phyloP scores from a whole-genome alignment of 2,113 vertebrate species.

The Anguilla japonica region DNA sequence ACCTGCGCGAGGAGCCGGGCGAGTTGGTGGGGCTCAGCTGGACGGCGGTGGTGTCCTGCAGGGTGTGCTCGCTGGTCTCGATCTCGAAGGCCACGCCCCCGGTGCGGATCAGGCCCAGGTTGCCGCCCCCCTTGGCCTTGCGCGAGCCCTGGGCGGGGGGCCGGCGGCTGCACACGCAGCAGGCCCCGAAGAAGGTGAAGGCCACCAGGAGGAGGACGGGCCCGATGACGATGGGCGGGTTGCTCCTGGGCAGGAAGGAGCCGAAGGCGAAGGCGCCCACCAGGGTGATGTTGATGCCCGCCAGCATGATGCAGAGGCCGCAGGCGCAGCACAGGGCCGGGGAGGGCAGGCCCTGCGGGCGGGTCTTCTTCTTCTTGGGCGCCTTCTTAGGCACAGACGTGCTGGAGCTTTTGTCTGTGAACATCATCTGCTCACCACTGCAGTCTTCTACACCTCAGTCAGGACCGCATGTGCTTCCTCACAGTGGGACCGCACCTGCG shows the following conservation, averaged over 20 bases:
- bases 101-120: slow-evolving; percentile 72
- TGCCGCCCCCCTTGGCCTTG: slow-evolving; percentile 62
- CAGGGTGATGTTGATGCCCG: slow-evolving; percentile 93
- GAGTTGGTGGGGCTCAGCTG: slow-evolving; percentile 91
- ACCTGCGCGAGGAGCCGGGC: slow-evolving; percentile 74
- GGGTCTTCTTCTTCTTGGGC: slow-evolving; percentile 53
- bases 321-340: slow-evolving; percentile 91
- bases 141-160: slow-evolving; percentile 58
- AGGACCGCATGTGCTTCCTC: background rate
- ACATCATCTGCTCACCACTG: slow-evolving; percentile 55
- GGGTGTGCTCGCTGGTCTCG: slow-evolving; percentile 90
- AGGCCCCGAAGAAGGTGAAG: slow-evolving; percentile 82
- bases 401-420: slow-evolving; percentile 66
- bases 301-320: slow-evolving; percentile 91
- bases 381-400: slow-evolving; percentile 66
- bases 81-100: slow-evolving; percentile 84
- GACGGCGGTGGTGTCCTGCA: slow-evolving; percentile 89
- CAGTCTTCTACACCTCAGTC: background rate
- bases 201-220: slow-evolving; percentile 83
- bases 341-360: slow-evolving; percentile 76
- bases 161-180: slow-evolving; percentile 82
- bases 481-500: background rate
- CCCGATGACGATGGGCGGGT: slow-evolving; percentile 86
- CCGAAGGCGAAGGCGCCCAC: slow-evolving; percentile 89
- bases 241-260: slow-evolving; percentile 77